Evolutionary conservation across 2,113 vertebrate species (phyloP), one percentile per base, ranked within the genome.

Genomic region (Entelurus aequoreus): DNA sequence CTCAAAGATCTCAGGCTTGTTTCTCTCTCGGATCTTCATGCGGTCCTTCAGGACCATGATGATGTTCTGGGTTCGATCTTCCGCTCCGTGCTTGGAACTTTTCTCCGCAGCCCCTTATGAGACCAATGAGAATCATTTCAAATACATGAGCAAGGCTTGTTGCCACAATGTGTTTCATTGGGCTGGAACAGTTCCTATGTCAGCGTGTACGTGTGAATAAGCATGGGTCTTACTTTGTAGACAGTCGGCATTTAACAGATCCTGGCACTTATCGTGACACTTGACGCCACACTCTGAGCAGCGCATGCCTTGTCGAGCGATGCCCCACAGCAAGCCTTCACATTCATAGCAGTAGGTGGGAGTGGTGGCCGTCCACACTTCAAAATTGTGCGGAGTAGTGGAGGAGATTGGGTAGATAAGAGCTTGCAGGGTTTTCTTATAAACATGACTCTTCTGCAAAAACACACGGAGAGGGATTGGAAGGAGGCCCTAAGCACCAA

Each of bases 271-370:
- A 28, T 98, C 97, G 0, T 99, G 97, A 60, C 97, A 99, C 86
- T 98, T 99, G 74, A 99, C 97, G 0, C 97, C 97, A 0, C 97
- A 99, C 85, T 98, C 97, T 0, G 94, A 92, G 40, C 97, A 99
- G 78, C 97, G 94, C 97, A 98, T 99, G 77, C 97, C 97, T 89
- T 99, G 97, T 4, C 96, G 92, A 10, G 97, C 96, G 1, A 99
- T 99, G 74, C 97, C 97, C 97, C 97, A 99, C 50, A 99, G 91
- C 74, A 99, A 90, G n/a, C 97, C 97, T 84, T 99, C 96, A 0
- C 97, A 99, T 87, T 99, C 97, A 0, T 98, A 98, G 85, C 97
- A 98, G 90, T 99, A 99, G 63, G 97, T 98, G 69, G 97, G 97
- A 1, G 97, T 98, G 64, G 97, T 99, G 82, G 97, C 97, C 0